Evolutionary conservation across 2,888 invertebrate genomes (phyloP).

Genomic region (Drosophila lacicola): DNA sequence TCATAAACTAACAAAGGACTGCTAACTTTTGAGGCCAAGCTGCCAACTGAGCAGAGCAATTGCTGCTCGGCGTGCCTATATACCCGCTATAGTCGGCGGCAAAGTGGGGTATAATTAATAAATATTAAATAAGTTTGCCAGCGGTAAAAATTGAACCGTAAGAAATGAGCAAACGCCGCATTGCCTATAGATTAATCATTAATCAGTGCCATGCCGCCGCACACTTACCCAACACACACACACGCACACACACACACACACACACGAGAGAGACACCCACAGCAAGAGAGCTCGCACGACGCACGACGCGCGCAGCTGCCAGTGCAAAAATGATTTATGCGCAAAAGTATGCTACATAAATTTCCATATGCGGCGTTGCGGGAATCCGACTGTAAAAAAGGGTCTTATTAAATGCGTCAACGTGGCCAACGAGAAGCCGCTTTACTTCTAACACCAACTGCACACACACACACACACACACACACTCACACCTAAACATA

Average conservation of each 20-base stretch:
- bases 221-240: conserved; percentile 19
- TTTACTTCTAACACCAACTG: conserved; percentile 28
- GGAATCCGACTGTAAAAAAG: conserved; percentile 45
- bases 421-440: conserved; percentile 35
- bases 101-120: conserved; percentile 57
- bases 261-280: conserved; percentile 3
- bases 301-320: conserved; percentile 37
- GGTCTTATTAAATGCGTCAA: conserved; percentile 57
- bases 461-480: conserved; percentile 9
- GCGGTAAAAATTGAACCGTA: conserved; percentile 51
- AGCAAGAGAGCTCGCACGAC: background rate
- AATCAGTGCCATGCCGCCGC: conserved; percentile 44
- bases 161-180: conserved; percentile 52
- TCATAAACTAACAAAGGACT: background rate
- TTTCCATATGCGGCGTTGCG: conserved; percentile 51
- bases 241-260: conserved; percentile 5
- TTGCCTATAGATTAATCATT: conserved; percentile 64
- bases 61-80: background rate
- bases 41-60: background rate
- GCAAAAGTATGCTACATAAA: conserved; percentile 63
- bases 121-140: conserved; percentile 59
- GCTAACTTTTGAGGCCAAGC: background rate
- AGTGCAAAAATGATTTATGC: conserved; percentile 63
- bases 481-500: conserved; percentile 2
- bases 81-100: conserved; percentile 16